phyloP scores from a whole-genome alignment of 2,113 vertebrate genomes.

The Proteles cristata region DNA sequence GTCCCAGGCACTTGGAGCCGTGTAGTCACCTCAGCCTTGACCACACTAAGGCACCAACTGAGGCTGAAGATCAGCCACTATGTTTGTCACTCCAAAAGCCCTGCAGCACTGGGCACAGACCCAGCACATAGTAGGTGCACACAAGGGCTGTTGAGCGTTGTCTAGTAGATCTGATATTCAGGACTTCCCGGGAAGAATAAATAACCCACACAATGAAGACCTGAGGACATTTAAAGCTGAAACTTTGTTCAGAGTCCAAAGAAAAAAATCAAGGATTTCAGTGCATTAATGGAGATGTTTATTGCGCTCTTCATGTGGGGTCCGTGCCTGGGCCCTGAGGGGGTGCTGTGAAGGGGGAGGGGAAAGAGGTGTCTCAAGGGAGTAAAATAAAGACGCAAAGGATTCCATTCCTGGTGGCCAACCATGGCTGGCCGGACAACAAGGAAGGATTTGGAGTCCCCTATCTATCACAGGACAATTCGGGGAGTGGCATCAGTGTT shows the following conservation, averaged over 20 bases:
- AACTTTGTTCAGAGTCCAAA: neutral
- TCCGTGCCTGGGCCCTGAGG: neutral
- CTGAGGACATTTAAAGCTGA: neutral
- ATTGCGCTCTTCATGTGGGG: neutral
- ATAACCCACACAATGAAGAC: neutral
- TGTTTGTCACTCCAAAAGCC: neutral
- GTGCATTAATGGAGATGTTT: neutral
- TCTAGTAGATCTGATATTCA: neutral
- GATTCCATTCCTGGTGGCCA: neutral
- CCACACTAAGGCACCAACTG: neutral
- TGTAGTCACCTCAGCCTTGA: neutral
- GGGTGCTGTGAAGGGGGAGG: neutral
- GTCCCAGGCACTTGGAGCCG: rapidly evolving
- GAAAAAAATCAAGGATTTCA: neutral
- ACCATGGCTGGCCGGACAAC: rapidly evolving
- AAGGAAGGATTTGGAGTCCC: neutral
- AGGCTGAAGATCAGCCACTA: neutral
- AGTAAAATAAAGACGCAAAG: neutral
- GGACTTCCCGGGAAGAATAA: neutral
- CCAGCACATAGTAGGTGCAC: neutral
- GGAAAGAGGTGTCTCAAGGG: neutral
- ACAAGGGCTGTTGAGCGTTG: neutral
- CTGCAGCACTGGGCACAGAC: neutral
- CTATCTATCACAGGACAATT: neutral
- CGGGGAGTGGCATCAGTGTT: rapidly evolving